Evolutionary conservation across 1,140 invertebrate species (phyloP).

Genomic region (Orussus abietinus): DNA sequence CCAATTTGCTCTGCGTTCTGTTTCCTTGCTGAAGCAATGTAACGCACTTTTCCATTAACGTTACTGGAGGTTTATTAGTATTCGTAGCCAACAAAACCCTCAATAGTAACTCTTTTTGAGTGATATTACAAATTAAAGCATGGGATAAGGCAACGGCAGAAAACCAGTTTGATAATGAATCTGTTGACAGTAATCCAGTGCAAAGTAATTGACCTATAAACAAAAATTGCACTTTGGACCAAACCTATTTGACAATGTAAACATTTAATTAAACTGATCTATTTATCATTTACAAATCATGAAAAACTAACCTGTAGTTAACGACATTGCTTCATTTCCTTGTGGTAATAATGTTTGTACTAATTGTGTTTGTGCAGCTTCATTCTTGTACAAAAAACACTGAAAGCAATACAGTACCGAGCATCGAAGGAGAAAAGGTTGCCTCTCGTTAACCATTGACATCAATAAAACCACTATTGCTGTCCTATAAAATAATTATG

Average conservation of each 20-base stretch:
- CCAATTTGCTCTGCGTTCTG: slow-evolving; percentile 86
- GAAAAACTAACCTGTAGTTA: slow-evolving; percentile 55
- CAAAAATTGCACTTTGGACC: no score
- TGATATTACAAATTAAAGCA: slow-evolving; percentile 81
- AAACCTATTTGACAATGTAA: slow-evolving; percentile 6
- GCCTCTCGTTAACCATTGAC: slow-evolving; percentile 99
- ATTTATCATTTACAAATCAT: slow-evolving; percentile 5
- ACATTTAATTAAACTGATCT: slow-evolving; percentile 1
- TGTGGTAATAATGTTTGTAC: slow-evolving; percentile 89
- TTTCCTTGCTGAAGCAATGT: slow-evolving; percentile 79
- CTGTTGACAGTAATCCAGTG: slow-evolving; percentile 85
- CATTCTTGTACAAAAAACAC: slow-evolving; percentile 93
- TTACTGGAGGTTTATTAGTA: slow-evolving; percentile 78
- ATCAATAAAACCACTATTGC: slow-evolving; percentile 92
- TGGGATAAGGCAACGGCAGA: slow-evolving; percentile 88
- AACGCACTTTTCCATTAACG: slow-evolving; percentile 83
- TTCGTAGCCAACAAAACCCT: slow-evolving; percentile 87
- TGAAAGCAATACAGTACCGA: slow-evolving; percentile 97
- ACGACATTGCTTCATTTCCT: slow-evolving; percentile 63
- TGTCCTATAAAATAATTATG: slow-evolving; percentile 58
- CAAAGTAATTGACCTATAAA: slow-evolving; percentile 85
- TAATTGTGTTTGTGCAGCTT: slow-evolving; percentile 80
- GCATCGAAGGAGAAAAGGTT: slow-evolving; percentile 86
- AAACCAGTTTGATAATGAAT: slow-evolving; percentile 97
- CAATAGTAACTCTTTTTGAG: slow-evolving; percentile 90